A percentile compares a stretch with the other conserved stretches of the same genome.
These are phyloP conservation scores for Amblyteles armatorius DNA, from an alignment of 2,888 invertebrate species.

Conservation along the genomic window DNA sequence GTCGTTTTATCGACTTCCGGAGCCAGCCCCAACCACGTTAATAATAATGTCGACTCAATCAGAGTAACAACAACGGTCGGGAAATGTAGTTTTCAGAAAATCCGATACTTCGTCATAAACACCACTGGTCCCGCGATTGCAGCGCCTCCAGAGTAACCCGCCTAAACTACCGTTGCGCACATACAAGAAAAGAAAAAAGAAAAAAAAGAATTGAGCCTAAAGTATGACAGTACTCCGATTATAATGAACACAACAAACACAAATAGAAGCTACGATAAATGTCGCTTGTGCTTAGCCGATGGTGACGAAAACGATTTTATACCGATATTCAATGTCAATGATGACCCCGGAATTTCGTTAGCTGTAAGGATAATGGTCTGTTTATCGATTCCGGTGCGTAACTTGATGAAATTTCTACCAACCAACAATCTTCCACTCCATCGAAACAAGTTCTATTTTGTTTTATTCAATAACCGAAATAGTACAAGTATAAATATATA, in stretches of 20 bases:
- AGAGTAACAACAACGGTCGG: neutral
- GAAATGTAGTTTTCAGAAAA: neutral
- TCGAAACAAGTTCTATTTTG: neutral
- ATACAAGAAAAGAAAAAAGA: neutral
- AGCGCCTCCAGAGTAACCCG: neutral
- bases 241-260: conserved; percentile 47
- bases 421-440: neutral
- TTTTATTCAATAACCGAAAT: conserved; percentile 2
- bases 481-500: neutral
- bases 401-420: conserved; percentile 10
- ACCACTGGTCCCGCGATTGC: neutral
- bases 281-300: conserved; percentile 69
- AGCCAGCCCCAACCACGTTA: too few relatives aligned
- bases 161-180: neutral
- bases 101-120: neutral
- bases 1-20: too few relatives aligned
- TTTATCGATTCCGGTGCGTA: conserved; percentile 71
- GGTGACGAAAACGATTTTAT: conserved; percentile 61
- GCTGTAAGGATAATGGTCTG: conserved; percentile 72
- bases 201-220: conserved; percentile 29
- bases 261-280: conserved; percentile 56
- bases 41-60: too few relatives aligned
- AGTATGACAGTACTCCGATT: conserved; percentile 46
- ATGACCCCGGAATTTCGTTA: conserved; percentile 59
- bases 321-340: conserved; percentile 61